These are phyloP conservation scores for Andrena flavipes DNA, from an alignment of 2,888 invertebrate species.

Conservation along the genomic window DNA sequence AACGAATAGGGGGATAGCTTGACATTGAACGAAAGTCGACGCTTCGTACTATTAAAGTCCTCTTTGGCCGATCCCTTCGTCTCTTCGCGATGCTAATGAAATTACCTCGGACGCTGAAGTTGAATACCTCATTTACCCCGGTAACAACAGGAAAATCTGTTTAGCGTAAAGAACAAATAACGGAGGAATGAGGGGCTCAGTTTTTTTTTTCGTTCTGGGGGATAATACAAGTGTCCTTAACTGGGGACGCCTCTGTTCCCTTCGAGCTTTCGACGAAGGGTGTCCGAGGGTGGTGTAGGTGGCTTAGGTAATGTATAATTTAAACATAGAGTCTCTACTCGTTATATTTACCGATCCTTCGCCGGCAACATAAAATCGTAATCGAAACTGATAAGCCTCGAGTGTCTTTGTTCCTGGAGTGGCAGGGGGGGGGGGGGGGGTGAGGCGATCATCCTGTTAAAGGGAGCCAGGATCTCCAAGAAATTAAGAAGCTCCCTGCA, in stretches of 20 bases:
- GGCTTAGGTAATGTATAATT: constrained; percentile 13
- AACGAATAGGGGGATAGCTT: not conserved
- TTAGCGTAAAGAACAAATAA: constrained; percentile 30
- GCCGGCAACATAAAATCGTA: constrained; percentile 10
- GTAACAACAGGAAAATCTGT: not conserved
- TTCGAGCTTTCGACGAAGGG: not conserved
- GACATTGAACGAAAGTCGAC: not conserved
- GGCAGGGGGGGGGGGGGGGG: not conserved
- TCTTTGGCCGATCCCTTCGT: too few species aligned
- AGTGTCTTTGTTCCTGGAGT: not conserved
- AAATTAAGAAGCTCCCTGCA: not conserved
- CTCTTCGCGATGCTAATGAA: not conserved
- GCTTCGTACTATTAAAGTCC: constrained; percentile 13
- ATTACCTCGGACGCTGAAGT: constrained; percentile 1
- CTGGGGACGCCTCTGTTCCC: not conserved
- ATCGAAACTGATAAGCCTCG: constrained; percentile 8
- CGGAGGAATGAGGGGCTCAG: not conserved
- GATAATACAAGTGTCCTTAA: constrained; percentile 7
- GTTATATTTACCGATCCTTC: constrained; percentile 26
- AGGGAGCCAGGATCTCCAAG: not conserved
- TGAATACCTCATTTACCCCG: not conserved
- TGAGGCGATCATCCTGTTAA: not conserved
- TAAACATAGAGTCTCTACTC: constrained; percentile 17
- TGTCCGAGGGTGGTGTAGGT: not conserved
- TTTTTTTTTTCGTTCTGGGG: constrained; percentile 23